Conservation (phyloP, 1,140 invertebrate species). For the Apis mellifera region Amel_HAv3.1 CM009938.2:12679501-12680000, state of each 20-base stretch:
- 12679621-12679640: constrained; percentile 60
- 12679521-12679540: constrained; percentile 79
- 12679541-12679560: constrained; percentile 68
- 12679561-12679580: constrained; percentile 73
- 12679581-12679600: constrained; percentile 68
- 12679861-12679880: not conserved
- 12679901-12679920: constrained; percentile 1
- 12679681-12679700: constrained; percentile 39
- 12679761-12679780: constrained; percentile 47
- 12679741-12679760: constrained; percentile 33
- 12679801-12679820: not conserved
- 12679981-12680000: not conserved
- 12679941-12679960: constrained; percentile 17
- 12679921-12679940: constrained; percentile 9
- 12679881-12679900: not conserved
- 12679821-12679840: not conserved
- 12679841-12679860: not conserved
- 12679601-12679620: constrained; percentile 64
- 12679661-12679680: constrained; percentile 54
- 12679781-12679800: not conserved
- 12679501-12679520: constrained; percentile 79
- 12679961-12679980: not conserved
- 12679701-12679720: constrained; percentile 24
- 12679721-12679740: constrained; percentile 15
- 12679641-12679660: constrained; percentile 61